A percentile compares a stretch with the other conserved stretches of the same genome.
Evolutionary conservation across 2,797 vertebrate genomes (phyloP).

Genomic region (Lutjanus argentimaculatus): DNA sequence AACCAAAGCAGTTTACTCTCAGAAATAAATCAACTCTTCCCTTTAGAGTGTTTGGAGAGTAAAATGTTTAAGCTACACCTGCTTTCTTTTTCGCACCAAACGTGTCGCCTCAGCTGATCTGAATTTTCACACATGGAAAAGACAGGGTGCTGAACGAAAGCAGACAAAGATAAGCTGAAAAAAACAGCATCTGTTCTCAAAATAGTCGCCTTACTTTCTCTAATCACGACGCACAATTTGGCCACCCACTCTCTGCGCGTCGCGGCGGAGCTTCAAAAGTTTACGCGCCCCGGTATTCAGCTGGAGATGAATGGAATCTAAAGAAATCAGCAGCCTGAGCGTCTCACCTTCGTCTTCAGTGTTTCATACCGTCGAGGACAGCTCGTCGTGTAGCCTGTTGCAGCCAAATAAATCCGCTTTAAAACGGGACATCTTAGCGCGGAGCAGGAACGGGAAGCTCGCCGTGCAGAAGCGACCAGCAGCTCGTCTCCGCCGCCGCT

Average conservation of each 20-base stretch:
- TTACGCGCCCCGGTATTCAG: constrained; percentile 56
- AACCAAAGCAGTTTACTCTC: neutral
- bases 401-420: constrained; percentile 75
- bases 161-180: neutral
- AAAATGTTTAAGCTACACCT: neutral
- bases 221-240: constrained; percentile 39
- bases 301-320: constrained; percentile 15
- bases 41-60: neutral
- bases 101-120: neutral
- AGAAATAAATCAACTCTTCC: neutral
- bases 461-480: constrained; percentile 60
- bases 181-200: constrained; percentile 11
- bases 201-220: constrained; percentile 29
- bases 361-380: constrained; percentile 51
- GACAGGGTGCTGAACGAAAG: neutral
- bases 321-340: constrained; percentile 15
- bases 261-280: constrained; percentile 67
- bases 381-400: constrained; percentile 53
- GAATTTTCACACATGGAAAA: neutral
- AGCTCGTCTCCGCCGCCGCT: constrained; percentile 73
- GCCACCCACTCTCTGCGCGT: constrained; percentile 53
- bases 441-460: constrained; percentile 47
- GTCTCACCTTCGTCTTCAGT: constrained; percentile 74
- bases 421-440: constrained; percentile 78
- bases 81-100: neutral